A percentile compares a stretch with the other conserved stretches of the same genome.
phyloP scores from a whole-genome alignment of 35 echinoderm and acorn worm genomes.

The Lytechinus variegatus region DNA sequence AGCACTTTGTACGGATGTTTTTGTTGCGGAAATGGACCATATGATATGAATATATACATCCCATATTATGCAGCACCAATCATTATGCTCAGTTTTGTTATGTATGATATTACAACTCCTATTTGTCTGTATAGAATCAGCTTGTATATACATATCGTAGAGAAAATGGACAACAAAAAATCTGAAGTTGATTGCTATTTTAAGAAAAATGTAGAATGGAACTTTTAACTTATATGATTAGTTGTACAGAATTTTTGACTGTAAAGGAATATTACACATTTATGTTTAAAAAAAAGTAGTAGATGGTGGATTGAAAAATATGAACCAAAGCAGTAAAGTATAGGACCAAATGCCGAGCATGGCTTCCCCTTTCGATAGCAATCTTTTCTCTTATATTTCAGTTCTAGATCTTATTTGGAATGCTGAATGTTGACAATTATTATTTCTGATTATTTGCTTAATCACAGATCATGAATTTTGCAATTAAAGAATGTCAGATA shows the following conservation, averaged over 20 bases:
- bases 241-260: neutral
- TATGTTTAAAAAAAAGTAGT: neutral
- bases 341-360: slow-evolving; percentile 9
- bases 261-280: neutral
- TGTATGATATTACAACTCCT: neutral
- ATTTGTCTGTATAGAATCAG: neutral
- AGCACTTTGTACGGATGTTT: no score
- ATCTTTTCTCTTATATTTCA: neutral
- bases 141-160: neutral
- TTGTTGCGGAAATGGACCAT: no score
- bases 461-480: no score
- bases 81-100: neutral
- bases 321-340: neutral
- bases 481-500: no score
- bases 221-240: slow-evolving; percentile 1
- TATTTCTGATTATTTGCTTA: no score
- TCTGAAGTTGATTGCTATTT: neutral
- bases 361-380: neutral
- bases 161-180: neutral
- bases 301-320: neutral
- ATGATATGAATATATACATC: no score
- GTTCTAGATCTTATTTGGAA: neutral
- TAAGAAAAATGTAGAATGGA: neutral
- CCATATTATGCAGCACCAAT: neutral
- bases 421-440: neutral